A percentile compares a stretch with the other conserved stretches of the same genome.
These are phyloP conservation scores for Phyllotreta striolata DNA, from an alignment of 2,888 invertebrate genomes.

Conservation along the genomic window DNA sequence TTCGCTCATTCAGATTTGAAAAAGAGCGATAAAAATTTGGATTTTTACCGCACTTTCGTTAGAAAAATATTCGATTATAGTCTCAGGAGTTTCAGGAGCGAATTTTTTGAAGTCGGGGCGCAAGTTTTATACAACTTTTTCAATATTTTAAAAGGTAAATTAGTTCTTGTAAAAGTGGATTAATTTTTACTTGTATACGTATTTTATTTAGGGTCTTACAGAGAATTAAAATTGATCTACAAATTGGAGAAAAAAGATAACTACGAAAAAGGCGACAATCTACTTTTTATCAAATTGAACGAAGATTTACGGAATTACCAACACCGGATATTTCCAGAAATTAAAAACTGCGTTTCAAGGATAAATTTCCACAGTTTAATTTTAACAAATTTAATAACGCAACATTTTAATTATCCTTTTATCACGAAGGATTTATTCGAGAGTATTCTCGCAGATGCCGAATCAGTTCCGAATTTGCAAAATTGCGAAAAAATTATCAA, in stretches of 20 bases:
- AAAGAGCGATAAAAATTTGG: slow-evolving; percentile 33
- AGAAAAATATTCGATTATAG: slow-evolving; percentile 39
- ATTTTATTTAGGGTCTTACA: slow-evolving; percentile 32
- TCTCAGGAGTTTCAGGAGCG: slow-evolving; percentile 33
- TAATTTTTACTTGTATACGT: background rate
- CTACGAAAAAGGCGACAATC: slow-evolving; percentile 41
- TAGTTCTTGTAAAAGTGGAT: slow-evolving; percentile 4
- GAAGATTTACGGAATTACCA: slow-evolving; percentile 37
- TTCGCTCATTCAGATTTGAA: slow-evolving; percentile 35
- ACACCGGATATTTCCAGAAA: slow-evolving; percentile 15
- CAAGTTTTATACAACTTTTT: slow-evolving; percentile 45
- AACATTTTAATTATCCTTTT: slow-evolving; percentile 23
- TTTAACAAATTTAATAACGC: slow-evolving; percentile 34
- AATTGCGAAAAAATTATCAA: slow-evolving; percentile 39
- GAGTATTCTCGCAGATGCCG: slow-evolving; percentile 22
- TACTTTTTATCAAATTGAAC: slow-evolving; percentile 37
- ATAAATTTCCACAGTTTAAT: slow-evolving; percentile 28
- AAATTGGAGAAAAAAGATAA: slow-evolving; percentile 42
- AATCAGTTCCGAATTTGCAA: slow-evolving; percentile 25
- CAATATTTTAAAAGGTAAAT: slow-evolving; percentile 37
- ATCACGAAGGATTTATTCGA: slow-evolving; percentile 24
- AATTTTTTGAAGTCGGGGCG: slow-evolving; percentile 42
- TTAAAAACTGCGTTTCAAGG: slow-evolving; percentile 28
- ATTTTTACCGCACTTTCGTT: slow-evolving; percentile 39
- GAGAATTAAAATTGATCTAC: slow-evolving; percentile 38